Conservation (phyloP, 1,140 invertebrate species). For the Euwallacea similis region DNA sequence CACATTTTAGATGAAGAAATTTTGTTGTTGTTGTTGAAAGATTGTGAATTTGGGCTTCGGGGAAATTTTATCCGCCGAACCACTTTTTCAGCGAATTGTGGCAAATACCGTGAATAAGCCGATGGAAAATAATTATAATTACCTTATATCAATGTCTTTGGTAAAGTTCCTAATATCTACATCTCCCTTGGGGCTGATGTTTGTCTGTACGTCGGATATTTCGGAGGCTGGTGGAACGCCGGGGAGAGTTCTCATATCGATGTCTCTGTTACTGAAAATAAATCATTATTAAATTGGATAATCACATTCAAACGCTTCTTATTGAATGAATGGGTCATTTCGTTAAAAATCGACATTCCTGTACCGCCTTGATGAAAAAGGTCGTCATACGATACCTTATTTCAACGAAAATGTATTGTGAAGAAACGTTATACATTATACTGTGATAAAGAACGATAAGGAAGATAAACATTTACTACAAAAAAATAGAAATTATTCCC, state of each 20-base stretch:
- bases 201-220: conserved; percentile 15
- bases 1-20: background rate
- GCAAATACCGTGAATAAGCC: too few relatives aligned
- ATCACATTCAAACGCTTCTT: background rate
- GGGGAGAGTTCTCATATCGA: conserved; percentile 52
- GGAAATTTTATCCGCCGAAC: background rate
- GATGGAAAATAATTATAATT: conserved; percentile 9
- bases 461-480: too few relatives aligned
- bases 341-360: too few relatives aligned
- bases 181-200: conserved; percentile 34
- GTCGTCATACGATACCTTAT: too few relatives aligned
- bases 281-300: conserved; percentile 7
- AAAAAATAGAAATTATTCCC: too few relatives aligned
- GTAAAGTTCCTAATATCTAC: conserved; percentile 44
- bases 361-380: too few relatives aligned
- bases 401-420: too few relatives aligned
- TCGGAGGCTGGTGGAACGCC: conserved; percentile 6
- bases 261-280: conserved; percentile 50
- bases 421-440: too few relatives aligned
- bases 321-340: too few relatives aligned
- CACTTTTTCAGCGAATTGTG: too few relatives aligned
- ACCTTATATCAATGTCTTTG: conserved; percentile 56
- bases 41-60: background rate
- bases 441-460: too few relatives aligned
- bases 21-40: background rate